phyloP scores from a whole-genome alignment of 2,113 vertebrate species.

The Chaetura pelagica region DNA sequence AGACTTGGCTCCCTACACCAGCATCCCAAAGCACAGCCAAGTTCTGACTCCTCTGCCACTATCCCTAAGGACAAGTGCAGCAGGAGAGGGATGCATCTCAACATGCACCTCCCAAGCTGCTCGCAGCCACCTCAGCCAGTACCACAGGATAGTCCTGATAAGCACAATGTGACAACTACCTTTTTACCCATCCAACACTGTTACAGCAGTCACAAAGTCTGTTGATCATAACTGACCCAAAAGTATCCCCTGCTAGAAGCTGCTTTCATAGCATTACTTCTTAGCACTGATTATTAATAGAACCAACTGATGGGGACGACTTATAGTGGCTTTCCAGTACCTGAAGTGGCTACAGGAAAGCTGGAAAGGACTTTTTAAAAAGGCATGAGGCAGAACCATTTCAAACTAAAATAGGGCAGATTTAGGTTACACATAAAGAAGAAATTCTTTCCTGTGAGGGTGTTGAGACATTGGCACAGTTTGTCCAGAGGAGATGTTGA shows the following conservation, averaged over 20 bases:
- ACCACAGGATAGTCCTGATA: not conserved
- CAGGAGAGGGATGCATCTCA: not conserved
- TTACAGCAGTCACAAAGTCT: not conserved
- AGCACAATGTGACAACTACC: not conserved
- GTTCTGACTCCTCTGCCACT: not conserved
- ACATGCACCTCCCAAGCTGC: not conserved
- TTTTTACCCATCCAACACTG: not conserved
- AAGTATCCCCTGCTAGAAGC: not conserved
- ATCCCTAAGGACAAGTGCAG: not conserved
- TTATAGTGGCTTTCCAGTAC: no score
- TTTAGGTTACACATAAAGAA: no score
- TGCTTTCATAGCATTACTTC: not conserved
- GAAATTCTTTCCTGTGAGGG: no score
- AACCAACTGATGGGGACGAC: no score
- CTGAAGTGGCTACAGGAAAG: no score
- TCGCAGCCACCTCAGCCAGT: fast-evolving
- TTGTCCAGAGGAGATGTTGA: no score
- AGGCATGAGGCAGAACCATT: no score
- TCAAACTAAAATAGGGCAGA: no score
- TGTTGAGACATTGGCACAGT: no score
- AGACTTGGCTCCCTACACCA: not conserved
- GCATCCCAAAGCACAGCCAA: not conserved
- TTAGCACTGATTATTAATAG: not conserved
- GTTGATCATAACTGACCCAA: not conserved
- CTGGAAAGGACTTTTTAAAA: no score